Base-by-base conservation (phyloP, 2,888 invertebrate genomes). In the Iphiclides podalirius region DNA sequence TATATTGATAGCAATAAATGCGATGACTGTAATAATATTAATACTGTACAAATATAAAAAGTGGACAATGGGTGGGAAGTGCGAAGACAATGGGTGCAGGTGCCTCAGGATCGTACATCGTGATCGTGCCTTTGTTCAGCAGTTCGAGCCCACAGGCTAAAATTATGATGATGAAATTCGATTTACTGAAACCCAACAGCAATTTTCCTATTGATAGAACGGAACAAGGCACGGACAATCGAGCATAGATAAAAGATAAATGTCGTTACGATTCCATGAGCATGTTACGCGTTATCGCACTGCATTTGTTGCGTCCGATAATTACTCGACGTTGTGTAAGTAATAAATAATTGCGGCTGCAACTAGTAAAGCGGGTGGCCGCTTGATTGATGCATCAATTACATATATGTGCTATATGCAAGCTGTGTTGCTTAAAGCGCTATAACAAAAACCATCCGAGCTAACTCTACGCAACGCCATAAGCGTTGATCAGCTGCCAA, bases 321-420 rank as follows among this genome's bases (percentile, higher is more conserved):
- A 48, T 48, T 38, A 49, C 34, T 38, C 38, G 2, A 1, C 36
- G 33, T 37, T 20, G 36, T 26, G 14, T 37, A 42, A 40, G 48
- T 48, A 48, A 48, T 37, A 37, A 37, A 48, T 49, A 49, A 49
- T 49, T 15, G 43, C 33, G 12, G 9, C 28, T 48, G 43, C 17
- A 49, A 49, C 43, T 43, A 23, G 43, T 37, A 36, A 37, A 43
- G 15, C 33, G 12, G n/a, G 11, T 2, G 3, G 11, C 17, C 9
- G n/a, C 12, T 37, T 49, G 48, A 49, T 49, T 49, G 48, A 49
- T 49, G 43, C 48, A 26, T 43, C 38, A 37, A 33, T 49, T 49
- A 49, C 48, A 43, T 49, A 49, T 49, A 33, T 33, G 28, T 36
- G 13, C 36, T 28, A 36, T 23, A 28, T 26, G 6, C 38, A 13